Percentiles rank a stretch among this genome's conserved stretches.
Conservation (phyloP, 1,140 invertebrate species). For the Adelges cooleyi region DNA sequence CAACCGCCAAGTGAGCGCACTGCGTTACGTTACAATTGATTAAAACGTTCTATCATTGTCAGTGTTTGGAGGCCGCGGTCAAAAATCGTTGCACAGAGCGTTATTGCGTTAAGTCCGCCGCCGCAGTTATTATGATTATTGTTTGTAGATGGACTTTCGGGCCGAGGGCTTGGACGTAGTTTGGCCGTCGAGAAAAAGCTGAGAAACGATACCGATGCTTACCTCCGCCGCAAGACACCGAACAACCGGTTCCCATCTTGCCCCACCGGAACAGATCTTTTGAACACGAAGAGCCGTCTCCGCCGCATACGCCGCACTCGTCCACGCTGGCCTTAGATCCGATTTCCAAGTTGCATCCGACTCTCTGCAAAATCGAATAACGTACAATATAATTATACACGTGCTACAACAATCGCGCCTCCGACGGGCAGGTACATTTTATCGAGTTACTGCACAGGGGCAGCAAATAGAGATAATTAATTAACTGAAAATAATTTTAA, state of each 20-base stretch:
- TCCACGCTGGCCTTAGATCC: slow-evolving; percentile 74
- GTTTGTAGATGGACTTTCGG: background rate
- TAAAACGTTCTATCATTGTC: slow-evolving; percentile 24
- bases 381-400: too few relatives aligned
- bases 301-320: slow-evolving; percentile 79
- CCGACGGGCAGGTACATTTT: background rate
- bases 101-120: background rate
- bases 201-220: slow-evolving; percentile 37
- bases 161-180: too few relatives aligned
- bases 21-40: slow-evolving; percentile 6
- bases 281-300: slow-evolving; percentile 69
- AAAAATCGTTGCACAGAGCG: background rate
- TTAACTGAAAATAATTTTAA: too few relatives aligned
- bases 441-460: too few relatives aligned
- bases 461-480: too few relatives aligned
- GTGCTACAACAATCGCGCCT: background rate
- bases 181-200: too few relatives aligned
- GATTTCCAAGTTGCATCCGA: slow-evolving; percentile 78
- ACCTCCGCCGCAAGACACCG: slow-evolving; percentile 86
- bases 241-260: slow-evolving; percentile 67
- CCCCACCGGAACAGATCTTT: slow-evolving; percentile 73
- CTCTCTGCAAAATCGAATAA: slow-evolving; percentile 53
- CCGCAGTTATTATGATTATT: slow-evolving; percentile 11
- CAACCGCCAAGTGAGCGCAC: slow-evolving; percentile 5
- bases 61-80: slow-evolving; percentile 1